Conservation (phyloP, 2,113 vertebrate genomes). For the Leptodactylus fuscus region DNA sequence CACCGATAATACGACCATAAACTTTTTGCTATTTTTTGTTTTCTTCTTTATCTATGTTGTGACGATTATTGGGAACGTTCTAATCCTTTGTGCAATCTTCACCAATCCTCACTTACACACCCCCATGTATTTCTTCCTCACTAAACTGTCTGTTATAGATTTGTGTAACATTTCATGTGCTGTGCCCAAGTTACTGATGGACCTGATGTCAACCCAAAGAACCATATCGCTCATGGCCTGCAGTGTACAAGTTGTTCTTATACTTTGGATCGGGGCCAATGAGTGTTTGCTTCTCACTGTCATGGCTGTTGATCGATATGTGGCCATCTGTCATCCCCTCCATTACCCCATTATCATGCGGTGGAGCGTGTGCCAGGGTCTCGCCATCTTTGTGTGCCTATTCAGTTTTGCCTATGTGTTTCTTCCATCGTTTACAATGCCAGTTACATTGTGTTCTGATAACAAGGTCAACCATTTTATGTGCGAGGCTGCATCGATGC, state of each 20-base stretch:
- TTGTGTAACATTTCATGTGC: constrained; percentile 1
- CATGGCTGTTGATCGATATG: neutral
- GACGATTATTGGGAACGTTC: neutral
- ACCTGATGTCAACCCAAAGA: neutral
- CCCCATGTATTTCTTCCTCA: neutral
- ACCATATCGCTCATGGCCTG: neutral
- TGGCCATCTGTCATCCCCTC: neutral
- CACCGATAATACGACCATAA: neutral
- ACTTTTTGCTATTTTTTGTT: neutral
- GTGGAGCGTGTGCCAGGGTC: constrained; percentile 1
- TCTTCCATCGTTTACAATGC: neutral
- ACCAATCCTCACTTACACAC: neutral
- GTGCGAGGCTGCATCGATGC: neutral
- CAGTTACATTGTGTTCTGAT: neutral
- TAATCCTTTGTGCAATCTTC: neutral
- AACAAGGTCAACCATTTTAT: constrained; percentile 21
- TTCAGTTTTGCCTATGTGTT: neutral
- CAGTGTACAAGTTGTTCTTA: neutral
- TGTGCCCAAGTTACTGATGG: neutral
- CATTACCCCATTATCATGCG: neutral
- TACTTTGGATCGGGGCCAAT: neutral
- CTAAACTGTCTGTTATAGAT: neutral
- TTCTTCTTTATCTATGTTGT: neutral
- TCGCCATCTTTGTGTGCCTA: neutral
- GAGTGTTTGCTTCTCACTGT: constrained; percentile 9